Percentiles rank a stretch among this genome's conserved stretches.
These are phyloP conservation scores for Meandrina meandrites DNA, from an alignment of 92 coral and sea anemone genomes.

Conservation along the genomic window DNA sequence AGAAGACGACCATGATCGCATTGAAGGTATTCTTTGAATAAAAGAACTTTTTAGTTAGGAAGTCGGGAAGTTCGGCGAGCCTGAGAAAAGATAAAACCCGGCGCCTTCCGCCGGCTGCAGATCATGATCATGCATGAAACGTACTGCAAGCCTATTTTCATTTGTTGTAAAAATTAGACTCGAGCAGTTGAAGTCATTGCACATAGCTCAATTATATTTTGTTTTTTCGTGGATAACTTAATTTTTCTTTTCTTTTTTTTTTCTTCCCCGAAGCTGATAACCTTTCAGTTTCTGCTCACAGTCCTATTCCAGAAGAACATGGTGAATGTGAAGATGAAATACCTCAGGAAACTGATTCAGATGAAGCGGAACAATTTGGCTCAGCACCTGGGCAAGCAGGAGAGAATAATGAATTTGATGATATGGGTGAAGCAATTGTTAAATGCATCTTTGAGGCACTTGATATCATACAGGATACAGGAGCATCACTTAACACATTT, in stretches of 20 bases:
- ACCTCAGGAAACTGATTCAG: conserved; percentile 38
- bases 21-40: conserved; percentile 4
- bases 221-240: neutral
- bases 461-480: conserved; percentile 54
- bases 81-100: neutral
- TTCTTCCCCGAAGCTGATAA: conserved; percentile 48
- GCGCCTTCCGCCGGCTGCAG: too few relatives aligned
- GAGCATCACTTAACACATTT: conserved; percentile 61
- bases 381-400: conserved; percentile 41
- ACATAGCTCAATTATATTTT: too few relatives aligned
- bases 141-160: neutral
- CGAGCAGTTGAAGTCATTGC: too few relatives aligned
- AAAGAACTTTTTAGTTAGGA: neutral
- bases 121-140: neutral
- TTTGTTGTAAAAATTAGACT: neutral
- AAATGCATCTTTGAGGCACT: conserved; percentile 58
- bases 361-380: conserved; percentile 34
- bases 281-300: too few relatives aligned
- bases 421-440: conserved; percentile 49
- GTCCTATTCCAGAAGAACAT: conserved; percentile 44
- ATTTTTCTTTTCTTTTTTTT: conserved; percentile 16
- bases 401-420: conserved; percentile 38
- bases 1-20: conserved; percentile 9
- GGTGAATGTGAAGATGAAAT: too few relatives aligned
- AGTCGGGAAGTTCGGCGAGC: conserved; percentile 3